Conservation (phyloP, 2,113 vertebrate species). For the Perca fluviatilis region DNA sequence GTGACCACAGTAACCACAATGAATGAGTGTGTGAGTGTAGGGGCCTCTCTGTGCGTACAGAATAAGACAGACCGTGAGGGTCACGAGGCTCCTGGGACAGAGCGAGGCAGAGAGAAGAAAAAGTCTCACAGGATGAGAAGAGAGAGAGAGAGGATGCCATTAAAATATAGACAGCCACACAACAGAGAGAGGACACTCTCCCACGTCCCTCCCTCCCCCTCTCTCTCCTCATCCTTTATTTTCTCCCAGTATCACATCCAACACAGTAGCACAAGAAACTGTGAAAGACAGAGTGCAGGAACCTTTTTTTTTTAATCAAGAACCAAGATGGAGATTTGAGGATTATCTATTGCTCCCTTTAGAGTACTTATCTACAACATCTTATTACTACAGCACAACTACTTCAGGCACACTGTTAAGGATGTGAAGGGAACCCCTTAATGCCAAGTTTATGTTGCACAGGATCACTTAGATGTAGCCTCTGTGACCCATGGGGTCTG, state of each 20-base stretch:
- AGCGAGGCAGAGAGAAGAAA: slow-evolving; percentile 15
- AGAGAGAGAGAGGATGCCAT: slow-evolving; percentile 33
- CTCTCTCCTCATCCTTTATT: slow-evolving; percentile 20
- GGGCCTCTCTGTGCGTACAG: slow-evolving; percentile 41
- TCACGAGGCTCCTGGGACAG: slow-evolving; percentile 56
- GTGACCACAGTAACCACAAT: slow-evolving; percentile 66
- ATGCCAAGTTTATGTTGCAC: neutral
- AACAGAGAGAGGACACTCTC: slow-evolving; percentile 55
- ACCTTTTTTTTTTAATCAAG: neutral
- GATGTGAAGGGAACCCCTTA: neutral
- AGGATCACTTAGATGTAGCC: neutral
- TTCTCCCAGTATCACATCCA: neutral
- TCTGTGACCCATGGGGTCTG: neutral
- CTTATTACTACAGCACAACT: neutral
- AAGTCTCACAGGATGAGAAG: slow-evolving; percentile 25
- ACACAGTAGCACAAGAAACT: neutral
- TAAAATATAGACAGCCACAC: slow-evolving; percentile 46
- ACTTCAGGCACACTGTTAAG: neutral
- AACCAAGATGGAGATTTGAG: neutral
- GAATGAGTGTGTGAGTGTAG: slow-evolving; percentile 6
- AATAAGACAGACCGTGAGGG: slow-evolving; percentile 35
- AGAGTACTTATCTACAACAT: slow-evolving; percentile 5
- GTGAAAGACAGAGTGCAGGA: neutral
- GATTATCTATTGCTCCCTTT: slow-evolving; percentile 16
- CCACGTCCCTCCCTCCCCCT: slow-evolving; percentile 24